A percentile compares a stretch with the other conserved stretches of the same genome.
Evolutionary conservation across 2,797 vertebrate genomes (phyloP).

Genomic region (Mallotus villosus): DNA sequence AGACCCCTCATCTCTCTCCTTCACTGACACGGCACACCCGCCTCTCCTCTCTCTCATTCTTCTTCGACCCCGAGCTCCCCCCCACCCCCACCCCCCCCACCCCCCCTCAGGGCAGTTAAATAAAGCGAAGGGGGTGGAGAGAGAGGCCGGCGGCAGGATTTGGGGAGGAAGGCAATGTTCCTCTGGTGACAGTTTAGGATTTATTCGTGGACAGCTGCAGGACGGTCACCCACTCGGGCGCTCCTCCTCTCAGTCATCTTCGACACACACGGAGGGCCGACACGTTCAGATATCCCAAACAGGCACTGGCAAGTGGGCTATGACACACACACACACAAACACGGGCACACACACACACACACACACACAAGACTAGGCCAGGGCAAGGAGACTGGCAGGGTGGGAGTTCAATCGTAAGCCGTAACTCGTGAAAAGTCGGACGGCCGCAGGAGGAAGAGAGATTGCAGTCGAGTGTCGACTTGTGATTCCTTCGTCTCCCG

Average conservation of each 20-base stretch:
- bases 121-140: conserved; percentile 6
- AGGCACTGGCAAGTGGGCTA: conserved; percentile 50
- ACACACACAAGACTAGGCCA: not conserved
- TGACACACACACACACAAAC: not conserved
- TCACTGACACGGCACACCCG: not conserved
- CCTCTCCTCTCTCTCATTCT: not conserved
- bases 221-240: conserved; percentile 31
- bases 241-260: conserved; percentile 53
- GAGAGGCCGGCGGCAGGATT: conserved; percentile 31
- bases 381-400: not conserved
- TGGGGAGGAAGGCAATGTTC: conserved; percentile 47
- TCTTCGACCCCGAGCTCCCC: not conserved
- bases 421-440: conserved; percentile 5
- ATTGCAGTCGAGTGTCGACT: conserved; percentile 1
- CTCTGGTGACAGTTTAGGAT: conserved; percentile 71
- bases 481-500: conserved; percentile 35
- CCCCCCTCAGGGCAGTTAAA: conserved; percentile 19
- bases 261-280: conserved; percentile 38
- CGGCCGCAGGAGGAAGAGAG: not conserved
- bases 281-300: conserved; percentile 62
- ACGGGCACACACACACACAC: not conserved
- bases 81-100: conserved; percentile 1
- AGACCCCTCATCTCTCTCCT: not conserved
- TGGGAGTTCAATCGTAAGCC: conserved; percentile 1
- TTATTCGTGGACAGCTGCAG: conserved; percentile 74